These are phyloP conservation scores for Sinocyclocheilus anshuiensis DNA, from an alignment of 2,113 vertebrate species.

Conservation along the genomic window DNA sequence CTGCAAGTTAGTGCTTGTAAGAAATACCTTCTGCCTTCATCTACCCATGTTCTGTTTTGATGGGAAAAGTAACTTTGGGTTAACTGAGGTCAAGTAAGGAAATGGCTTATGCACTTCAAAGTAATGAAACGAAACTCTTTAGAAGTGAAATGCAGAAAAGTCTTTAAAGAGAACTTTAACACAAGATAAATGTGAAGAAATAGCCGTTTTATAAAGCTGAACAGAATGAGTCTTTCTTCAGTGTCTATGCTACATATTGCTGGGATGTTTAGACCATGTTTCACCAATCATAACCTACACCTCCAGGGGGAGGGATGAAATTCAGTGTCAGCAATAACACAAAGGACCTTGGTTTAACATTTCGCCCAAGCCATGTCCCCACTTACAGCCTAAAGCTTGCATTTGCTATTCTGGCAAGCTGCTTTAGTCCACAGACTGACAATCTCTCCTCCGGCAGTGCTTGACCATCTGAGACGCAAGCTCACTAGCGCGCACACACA, in stretches of 20 bases:
- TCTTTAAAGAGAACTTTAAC: neutral
- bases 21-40: constrained; percentile 14
- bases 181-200: neutral
- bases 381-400: constrained; percentile 59
- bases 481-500: neutral
- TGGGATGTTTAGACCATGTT: constrained; percentile 53
- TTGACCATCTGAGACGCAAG: constrained; percentile 65
- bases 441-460: constrained; percentile 58
- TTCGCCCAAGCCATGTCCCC: constrained; percentile 53
- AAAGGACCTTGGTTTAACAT: constrained; percentile 73
- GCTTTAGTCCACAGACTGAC: constrained; percentile 53
- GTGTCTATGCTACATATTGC: constrained; percentile 50
- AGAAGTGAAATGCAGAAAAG: neutral
- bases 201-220: constrained; percentile 5
- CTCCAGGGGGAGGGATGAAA: constrained; percentile 60
- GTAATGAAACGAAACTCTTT: neutral
- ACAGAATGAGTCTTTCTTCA: neutral
- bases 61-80: constrained; percentile 10
- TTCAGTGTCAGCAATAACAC: constrained; percentile 70
- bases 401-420: constrained; percentile 56
- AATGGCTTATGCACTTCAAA: neutral
- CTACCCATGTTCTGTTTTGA: constrained; percentile 3
- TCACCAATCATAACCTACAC: constrained; percentile 57
- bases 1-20: constrained; percentile 3
- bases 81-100: constrained; percentile 29